Conservation (phyloP, 2,113 vertebrate genomes). For the Gyps fulvus region DNA sequence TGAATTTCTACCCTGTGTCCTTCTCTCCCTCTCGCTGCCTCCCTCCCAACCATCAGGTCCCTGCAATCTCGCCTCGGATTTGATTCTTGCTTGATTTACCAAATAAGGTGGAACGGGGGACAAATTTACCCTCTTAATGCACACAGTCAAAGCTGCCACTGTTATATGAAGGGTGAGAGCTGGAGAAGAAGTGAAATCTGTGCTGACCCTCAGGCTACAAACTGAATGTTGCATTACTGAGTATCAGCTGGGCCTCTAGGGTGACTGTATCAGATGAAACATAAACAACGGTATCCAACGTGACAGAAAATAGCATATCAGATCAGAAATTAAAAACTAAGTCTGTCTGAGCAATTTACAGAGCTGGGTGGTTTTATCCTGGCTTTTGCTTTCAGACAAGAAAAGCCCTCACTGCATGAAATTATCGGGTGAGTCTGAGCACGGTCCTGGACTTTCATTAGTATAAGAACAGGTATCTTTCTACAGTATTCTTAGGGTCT, state of each 20-base stretch:
- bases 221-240: not conserved
- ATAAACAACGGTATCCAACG: not conserved
- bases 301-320: not conserved
- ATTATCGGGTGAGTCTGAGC: not conserved
- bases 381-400: not conserved
- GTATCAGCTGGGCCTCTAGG: not conserved
- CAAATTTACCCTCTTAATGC: not conserved
- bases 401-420: not conserved
- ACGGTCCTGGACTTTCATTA: not conserved
- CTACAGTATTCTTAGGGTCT: not conserved
- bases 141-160: not conserved
- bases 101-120: not conserved
- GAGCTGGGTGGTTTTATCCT: not conserved
- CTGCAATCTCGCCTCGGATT: rapidly evolving
- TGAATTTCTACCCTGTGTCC: not conserved
- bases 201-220: not conserved
- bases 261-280: not conserved
- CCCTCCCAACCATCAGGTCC: not conserved
- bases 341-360: not conserved
- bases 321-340: conserved; percentile 45
- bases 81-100: not conserved
- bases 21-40: not conserved
- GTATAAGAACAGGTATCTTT: not conserved
- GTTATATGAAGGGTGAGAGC: not conserved
- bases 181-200: not conserved